Conservation (phyloP, 2,113 vertebrate species). For the Eupsittula cactorum region DNA sequence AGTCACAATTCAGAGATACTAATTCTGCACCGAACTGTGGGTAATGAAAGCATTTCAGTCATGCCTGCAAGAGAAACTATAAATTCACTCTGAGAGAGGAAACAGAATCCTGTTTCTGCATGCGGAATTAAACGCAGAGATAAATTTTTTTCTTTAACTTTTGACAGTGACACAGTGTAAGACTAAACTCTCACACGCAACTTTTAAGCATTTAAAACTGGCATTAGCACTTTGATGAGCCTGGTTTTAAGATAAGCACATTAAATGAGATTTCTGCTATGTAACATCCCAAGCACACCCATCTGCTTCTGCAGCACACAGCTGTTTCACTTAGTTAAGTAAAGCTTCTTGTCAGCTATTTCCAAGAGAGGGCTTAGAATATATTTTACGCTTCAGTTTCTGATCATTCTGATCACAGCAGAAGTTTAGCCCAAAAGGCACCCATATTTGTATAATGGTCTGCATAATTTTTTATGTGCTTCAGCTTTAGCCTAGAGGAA, state of each 20-base stretch:
- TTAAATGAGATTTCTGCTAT: slow-evolving; percentile 66
- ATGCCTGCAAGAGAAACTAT: background rate
- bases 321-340: slow-evolving; percentile 49
- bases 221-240: background rate
- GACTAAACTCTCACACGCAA: background rate
- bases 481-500: background rate
- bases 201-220: background rate
- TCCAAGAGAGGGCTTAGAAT: background rate
- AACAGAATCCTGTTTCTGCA: background rate
- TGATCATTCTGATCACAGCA: background rate
- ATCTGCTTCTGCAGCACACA: slow-evolving; percentile 37
- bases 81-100: background rate
- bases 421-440: background rate
- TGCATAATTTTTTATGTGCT: background rate
- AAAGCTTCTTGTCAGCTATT: slow-evolving; percentile 35
- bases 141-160: background rate
- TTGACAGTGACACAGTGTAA: background rate
- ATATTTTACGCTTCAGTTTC: background rate
- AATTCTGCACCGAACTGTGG: background rate
- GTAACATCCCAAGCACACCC: slow-evolving; percentile 18
- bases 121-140: background rate
- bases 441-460: background rate
- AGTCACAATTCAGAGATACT: background rate
- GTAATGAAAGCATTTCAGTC: background rate
- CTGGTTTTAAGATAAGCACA: slow-evolving; percentile 45